Evolutionary conservation across 1,140 invertebrate species (phyloP), one percentile per base, ranked within the genome.

Genomic region (Tenebrio molitor): DNA sequence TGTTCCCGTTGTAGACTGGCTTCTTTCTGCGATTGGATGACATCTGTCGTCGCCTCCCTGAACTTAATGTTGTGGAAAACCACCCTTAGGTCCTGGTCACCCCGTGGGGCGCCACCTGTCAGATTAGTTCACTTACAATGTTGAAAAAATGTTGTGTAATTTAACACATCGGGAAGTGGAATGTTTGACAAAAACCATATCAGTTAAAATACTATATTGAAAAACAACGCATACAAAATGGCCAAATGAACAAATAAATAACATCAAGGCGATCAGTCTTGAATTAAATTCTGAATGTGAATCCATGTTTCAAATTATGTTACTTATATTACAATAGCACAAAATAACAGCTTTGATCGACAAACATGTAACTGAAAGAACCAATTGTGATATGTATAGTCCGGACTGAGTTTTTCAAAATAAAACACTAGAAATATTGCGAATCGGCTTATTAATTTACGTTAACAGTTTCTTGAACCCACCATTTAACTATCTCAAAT

Each of bases 391-490:
- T 58, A 58, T 58, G 50, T 58, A 29, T 58, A 33, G 19, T 58
- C 10, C 8, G 29, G 10, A 53, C n/a, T 19, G 36, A 39, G n/a
- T n/a, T 39, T n/a, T 4, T 10, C 14, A 29, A 58, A 58, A 58
- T 23, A 4, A 53, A 8, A 10, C 25, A 17, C 8, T 23, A n/a
- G 4, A 29, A 12, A 39, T n/a, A n/a, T 39, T 7, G 36, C 36
- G 7, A 29, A 4, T 29, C 25, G 25, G 3, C 12, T 2, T 39
- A n/a, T 39, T 29, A 3, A 58, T 15, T 12, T 58, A 58, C n/a
- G n/a, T n/a, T n/a, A n/a, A n/a, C n/a, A n/a, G n/a, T 29, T 25
- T 58, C 50, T 53, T 53, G 50, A 58, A 58, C 50, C 50, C 50
- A 58, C 50, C 50, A 58, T 58, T 33, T 58, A 29, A 10, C 14